These are phyloP conservation scores for Podabrus alpinus DNA, from an alignment of 2,888 invertebrate species.

Conservation along the genomic window DNA sequence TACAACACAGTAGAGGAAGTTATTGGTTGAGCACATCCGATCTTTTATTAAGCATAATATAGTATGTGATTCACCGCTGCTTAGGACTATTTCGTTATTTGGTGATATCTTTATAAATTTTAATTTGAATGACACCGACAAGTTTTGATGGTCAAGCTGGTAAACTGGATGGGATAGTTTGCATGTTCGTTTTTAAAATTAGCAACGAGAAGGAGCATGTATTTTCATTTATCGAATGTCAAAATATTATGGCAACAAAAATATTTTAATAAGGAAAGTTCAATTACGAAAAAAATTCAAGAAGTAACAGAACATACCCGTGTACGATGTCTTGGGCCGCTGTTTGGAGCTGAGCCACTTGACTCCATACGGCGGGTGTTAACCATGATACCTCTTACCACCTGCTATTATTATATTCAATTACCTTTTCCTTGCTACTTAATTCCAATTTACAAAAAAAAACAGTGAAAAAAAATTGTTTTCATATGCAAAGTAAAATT, in stretches of 20 bases:
- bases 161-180: no score
- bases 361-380: constrained; percentile 53
- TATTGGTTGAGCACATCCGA: no score
- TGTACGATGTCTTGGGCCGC: constrained; percentile 46
- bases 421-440: constrained; percentile 22
- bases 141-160: no score
- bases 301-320: constrained; percentile 47
- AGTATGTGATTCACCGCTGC: no score
- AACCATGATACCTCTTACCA: constrained; percentile 46
- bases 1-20: no score
- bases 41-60: no score
- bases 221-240: not conserved
- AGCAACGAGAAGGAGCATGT: no score
- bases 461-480: not conserved
- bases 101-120: no score
- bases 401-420: constrained; percentile 33
- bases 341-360: constrained; percentile 47
- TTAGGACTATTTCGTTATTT: no score
- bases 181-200: no score
- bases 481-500: not conserved
- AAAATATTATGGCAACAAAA: not conserved
- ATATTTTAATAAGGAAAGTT: not conserved
- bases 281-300: not conserved
- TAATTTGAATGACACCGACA: no score
- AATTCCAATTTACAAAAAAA: not conserved